Conservation (phyloP, 2,797 vertebrate species). For the Darevskia mixta region DNA sequence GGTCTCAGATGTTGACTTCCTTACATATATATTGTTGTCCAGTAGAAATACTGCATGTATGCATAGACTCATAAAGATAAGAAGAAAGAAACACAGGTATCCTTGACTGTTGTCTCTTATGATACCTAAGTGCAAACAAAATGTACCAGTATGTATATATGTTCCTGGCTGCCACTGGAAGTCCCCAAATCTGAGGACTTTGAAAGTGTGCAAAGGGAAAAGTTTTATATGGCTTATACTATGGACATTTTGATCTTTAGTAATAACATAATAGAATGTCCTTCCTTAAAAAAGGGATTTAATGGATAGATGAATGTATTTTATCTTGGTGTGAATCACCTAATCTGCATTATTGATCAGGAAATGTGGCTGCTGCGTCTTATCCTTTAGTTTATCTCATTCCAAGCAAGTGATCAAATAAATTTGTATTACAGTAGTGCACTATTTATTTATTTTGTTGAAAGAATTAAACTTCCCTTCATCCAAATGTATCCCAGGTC, state of each 20-base stretch:
- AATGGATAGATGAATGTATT: neutral
- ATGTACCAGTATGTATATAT: neutral
- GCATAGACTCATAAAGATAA: neutral
- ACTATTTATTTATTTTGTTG: neutral
- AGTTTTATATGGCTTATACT: neutral
- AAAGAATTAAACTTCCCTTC: neutral
- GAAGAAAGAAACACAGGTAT: neutral
- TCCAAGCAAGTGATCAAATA: neutral
- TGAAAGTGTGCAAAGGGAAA: neutral
- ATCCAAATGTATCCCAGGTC: neutral
- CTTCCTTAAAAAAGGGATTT: neutral
- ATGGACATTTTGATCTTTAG: neutral
- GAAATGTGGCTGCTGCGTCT: neutral
- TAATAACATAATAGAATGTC: neutral
- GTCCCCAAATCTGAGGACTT: neutral
- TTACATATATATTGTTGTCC: constrained; percentile 42
- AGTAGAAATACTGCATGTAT: constrained; percentile 30
- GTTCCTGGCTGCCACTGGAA: neutral
- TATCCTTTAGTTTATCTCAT: neutral
- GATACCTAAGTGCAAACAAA: neutral
- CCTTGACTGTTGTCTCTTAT: neutral
- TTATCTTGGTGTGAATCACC: neutral
- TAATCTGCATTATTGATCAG: neutral
- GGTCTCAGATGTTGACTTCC: constrained; percentile 54
- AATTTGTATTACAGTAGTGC: neutral